Evolutionary conservation across 2,113 vertebrate genomes (phyloP), one percentile per base, ranked within the genome.

Genomic region (Trogon surrucura): DNA sequence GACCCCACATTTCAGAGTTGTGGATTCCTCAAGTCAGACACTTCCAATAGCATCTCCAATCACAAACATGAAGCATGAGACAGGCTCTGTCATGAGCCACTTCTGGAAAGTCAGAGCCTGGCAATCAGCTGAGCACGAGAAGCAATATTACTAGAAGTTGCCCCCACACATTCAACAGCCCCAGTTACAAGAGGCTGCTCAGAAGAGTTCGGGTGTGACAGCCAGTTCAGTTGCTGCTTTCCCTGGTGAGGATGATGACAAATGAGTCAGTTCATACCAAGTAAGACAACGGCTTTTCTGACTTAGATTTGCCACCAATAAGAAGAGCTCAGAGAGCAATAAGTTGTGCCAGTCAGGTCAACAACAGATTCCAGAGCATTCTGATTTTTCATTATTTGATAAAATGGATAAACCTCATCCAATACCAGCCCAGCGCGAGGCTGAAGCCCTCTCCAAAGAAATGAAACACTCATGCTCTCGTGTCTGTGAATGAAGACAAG

Each of bases 331-430:
- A 80, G 85, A 93, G 45, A 91, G 86, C 61, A 77, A 10, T 69
- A 89, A 73, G 61, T 92, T 41, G 58, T 70, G 22, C 77, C 64
- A 54, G n/a, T 65, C 6, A 1, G 88, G 85, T 93, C 88, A 94
- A 92, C 93, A 92, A 23, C 41, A 79, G n/a, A 87, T 71, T 88
- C 91, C 58, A 50, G 85, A 73, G 48, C 26, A n/a, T 61, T 87
- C 83, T 81, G 85, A 50, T 36, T 81, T 94, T 94, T 81, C 51
- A 50, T 91, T 93, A 89, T 90, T 86, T 93, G 88, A 82, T 91
- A 84, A 84, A 92, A 86, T 14, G 71, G 58, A 92, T 81, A 92
- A 94, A 91, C 13, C 29, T 88, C 77, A 60, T 48, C 48, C 82
- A 90, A 69, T 27, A 80, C 48, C 32, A 48, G n/a, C 10, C 44